These are phyloP conservation scores for Gymnothorax reevesii DNA, from an alignment of 2,797 vertebrate species.

Conservation along the genomic window DNA sequence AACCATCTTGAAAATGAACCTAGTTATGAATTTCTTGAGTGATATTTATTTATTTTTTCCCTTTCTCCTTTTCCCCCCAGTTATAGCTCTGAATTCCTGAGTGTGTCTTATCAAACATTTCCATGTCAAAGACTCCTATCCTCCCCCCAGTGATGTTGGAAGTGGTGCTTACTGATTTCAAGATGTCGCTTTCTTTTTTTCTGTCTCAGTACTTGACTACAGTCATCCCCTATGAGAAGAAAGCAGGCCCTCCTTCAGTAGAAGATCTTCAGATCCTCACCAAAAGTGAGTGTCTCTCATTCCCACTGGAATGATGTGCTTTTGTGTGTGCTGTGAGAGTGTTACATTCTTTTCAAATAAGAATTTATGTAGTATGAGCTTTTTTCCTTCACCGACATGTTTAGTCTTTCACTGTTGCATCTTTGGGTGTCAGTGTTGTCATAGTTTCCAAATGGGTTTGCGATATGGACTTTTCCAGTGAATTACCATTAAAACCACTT, in stretches of 20 bases:
- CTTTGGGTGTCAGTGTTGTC: too few relatives aligned
- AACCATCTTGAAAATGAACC: not conserved
- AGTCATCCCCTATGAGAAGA: conserved; percentile 97
- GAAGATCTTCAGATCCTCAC: conserved; percentile 97
- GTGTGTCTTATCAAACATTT: not conserved
- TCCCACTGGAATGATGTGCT: not conserved
- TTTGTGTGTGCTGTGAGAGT: not conserved
- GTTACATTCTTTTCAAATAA: not conserved
- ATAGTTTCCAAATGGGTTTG: too few relatives aligned
- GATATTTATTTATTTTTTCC: too few relatives aligned
- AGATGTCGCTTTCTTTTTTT: conserved; percentile 40
- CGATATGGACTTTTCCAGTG: too few relatives aligned
- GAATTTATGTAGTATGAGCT: not conserved
- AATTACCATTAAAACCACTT: too few relatives aligned
- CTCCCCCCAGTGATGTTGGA: not conserved
- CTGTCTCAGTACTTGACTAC: conserved; percentile 91
- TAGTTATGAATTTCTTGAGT: not conserved
- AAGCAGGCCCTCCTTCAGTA: conserved; percentile 83
- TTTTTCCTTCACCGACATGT: not conserved
- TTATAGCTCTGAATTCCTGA: not conserved
- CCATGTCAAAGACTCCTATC: not conserved
- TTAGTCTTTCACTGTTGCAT: too few relatives aligned
- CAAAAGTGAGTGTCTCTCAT: conserved; percentile 83
- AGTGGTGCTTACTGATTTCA: not conserved
- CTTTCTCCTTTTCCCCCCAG: not conserved